Percentiles rank a stretch among this genome's conserved stretches.
These are phyloP conservation scores for Glaucopsyche alexis DNA, from an alignment of 2,888 invertebrate genomes.

Conservation along the genomic window DNA sequence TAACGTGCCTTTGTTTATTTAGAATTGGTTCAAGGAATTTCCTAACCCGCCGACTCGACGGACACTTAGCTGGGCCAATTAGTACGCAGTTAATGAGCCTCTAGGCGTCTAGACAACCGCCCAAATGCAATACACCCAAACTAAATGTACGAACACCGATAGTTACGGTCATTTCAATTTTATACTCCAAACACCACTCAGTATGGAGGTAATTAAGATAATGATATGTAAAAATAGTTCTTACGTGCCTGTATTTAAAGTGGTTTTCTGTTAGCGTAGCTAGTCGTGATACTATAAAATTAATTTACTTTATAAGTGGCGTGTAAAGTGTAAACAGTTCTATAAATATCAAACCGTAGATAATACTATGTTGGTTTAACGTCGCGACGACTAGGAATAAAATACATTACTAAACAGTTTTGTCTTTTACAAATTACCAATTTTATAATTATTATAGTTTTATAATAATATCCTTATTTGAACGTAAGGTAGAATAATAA, in stretches of 20 bases:
- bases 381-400: not conserved
- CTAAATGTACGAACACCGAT: constrained; percentile 41
- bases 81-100: constrained; percentile 72
- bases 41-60: constrained; percentile 57
- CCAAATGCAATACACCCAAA: constrained; percentile 49
- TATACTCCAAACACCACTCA: constrained; percentile 7
- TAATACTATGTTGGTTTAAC: not conserved
- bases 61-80: constrained; percentile 72
- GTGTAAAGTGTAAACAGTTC: constrained; percentile 29
- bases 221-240: not conserved
- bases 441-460: too few species aligned
- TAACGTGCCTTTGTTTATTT: constrained; percentile 47
- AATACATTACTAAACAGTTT: not conserved
- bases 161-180: constrained; percentile 52
- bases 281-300: constrained; percentile 7
- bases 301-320: constrained; percentile 29
- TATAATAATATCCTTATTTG: too few species aligned
- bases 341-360: constrained; percentile 22
- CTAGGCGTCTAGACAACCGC: constrained; percentile 59
- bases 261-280: not conserved
- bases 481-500: too few species aligned
- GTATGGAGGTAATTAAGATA: not conserved
- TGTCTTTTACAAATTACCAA: not conserved
- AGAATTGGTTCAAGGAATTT: constrained; percentile 72
- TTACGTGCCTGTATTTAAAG: not conserved